phyloP scores from a whole-genome alignment of 2,113 vertebrate species.

The Hypomesus transpacificus region DNA sequence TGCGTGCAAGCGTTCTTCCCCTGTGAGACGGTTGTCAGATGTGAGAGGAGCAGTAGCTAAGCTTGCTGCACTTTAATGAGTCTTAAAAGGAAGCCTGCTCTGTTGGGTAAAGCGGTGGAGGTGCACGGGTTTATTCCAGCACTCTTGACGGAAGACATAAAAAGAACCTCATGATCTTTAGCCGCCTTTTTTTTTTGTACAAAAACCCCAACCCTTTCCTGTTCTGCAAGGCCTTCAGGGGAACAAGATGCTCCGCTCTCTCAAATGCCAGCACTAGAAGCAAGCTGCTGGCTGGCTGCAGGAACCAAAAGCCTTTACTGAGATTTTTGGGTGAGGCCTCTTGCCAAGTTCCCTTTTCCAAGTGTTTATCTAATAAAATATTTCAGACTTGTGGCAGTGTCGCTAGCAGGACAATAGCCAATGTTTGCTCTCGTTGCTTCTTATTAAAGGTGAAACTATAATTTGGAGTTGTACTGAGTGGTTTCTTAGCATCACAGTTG shows the following conservation, averaged over 20 bases:
- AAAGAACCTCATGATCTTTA: slow-evolving; percentile 46
- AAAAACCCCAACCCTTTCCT: slow-evolving; percentile 1
- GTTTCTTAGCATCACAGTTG: too few relatives aligned
- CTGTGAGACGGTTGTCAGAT: slow-evolving; percentile 31
- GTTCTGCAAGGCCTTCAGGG: slow-evolving; percentile 41
- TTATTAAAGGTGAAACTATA: slow-evolving; percentile 58
- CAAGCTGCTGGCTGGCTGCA: slow-evolving; percentile 46
- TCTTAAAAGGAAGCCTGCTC: slow-evolving; percentile 39
- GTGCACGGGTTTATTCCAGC: slow-evolving; percentile 44
- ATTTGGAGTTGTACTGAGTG: slow-evolving; percentile 42
- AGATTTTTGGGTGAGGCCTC: slow-evolving; percentile 43
- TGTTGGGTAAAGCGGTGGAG: slow-evolving; percentile 42
- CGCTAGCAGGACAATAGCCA: slow-evolving; percentile 52
- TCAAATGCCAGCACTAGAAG: slow-evolving; percentile 44
- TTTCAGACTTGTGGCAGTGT: slow-evolving; percentile 57
- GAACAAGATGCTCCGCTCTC: slow-evolving; percentile 39
- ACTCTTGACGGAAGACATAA: slow-evolving; percentile 20
- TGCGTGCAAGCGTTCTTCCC: neutral
- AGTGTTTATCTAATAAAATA: slow-evolving; percentile 70
- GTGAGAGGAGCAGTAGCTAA: slow-evolving; percentile 42
- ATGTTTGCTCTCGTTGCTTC: slow-evolving; percentile 56
- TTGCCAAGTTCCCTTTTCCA: slow-evolving; percentile 58
- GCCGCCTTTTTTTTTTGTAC: slow-evolving; percentile 17
- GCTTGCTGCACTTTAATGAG: slow-evolving; percentile 43
- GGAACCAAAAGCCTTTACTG: slow-evolving; percentile 42